These are phyloP conservation scores for Tylochromis polylepis DNA, from an alignment of 2,113 vertebrate species.

Conservation along the genomic window DNA sequence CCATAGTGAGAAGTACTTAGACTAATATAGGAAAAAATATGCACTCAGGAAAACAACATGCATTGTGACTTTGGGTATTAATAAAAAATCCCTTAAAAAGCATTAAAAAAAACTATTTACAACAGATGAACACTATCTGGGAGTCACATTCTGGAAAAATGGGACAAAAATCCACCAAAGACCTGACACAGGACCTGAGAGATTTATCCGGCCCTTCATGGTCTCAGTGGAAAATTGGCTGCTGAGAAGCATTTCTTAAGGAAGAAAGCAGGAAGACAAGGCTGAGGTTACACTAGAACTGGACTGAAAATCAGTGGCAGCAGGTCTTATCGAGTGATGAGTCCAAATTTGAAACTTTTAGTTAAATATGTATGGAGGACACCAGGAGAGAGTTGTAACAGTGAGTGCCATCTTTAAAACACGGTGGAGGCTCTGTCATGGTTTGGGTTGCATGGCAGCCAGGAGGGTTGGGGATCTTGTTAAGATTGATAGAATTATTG, in stretches of 20 bases:
- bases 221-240: background rate
- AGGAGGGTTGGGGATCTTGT: background rate
- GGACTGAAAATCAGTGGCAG: background rate
- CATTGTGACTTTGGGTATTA: background rate
- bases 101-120: background rate
- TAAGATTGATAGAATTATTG: background rate
- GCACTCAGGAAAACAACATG: background rate
- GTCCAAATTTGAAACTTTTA: background rate
- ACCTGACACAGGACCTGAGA: background rate
- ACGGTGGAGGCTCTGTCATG: accelerated
- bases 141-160: background rate
- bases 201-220: background rate
- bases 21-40: background rate
- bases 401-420: background rate
- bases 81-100: background rate
- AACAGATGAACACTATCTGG: background rate
- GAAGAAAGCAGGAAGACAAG: background rate
- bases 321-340: background rate
- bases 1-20: background rate
- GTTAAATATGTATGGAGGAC: background rate
- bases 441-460: background rate
- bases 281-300: background rate
- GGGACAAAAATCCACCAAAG: no score
- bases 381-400: background rate
- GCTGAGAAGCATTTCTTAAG: background rate